Percentiles rank a stretch among this genome's conserved stretches.
These are phyloP conservation scores for Brachionus angularis DNA, from an alignment of 1,140 invertebrate species.

Conservation along the genomic window DNA sequence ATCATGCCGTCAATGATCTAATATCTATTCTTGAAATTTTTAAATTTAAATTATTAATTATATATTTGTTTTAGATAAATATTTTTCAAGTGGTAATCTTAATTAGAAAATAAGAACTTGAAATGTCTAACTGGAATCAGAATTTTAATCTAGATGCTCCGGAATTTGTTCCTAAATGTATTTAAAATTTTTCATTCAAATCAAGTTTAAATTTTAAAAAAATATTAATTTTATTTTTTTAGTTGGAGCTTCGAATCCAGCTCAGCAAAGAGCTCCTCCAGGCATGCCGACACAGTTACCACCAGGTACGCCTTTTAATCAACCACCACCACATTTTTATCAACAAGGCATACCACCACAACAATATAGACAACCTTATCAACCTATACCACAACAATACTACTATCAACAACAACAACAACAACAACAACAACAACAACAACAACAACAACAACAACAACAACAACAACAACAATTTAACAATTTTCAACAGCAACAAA, in stretches of 20 bases:
- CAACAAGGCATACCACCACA: not conserved
- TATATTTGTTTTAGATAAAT: not conserved
- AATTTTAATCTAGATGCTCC: slow-evolving; percentile 43
- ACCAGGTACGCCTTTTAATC: not conserved
- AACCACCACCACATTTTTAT: not conserved
- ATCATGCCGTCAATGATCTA: not conserved
- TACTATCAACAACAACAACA: not conserved
- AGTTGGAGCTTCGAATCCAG: not conserved
- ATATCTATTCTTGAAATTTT: not conserved
- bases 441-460: not conserved
- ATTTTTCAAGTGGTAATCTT: slow-evolving; percentile 18
- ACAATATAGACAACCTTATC: not conserved
- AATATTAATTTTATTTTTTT: not conserved
- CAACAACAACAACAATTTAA: too few species aligned
- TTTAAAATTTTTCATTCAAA: not conserved
- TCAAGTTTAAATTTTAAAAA: too few species aligned
- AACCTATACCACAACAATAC: slow-evolving; percentile 1
- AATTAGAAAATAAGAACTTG: not conserved
- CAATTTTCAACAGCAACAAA: not conserved
- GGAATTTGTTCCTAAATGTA: slow-evolving; percentile 43
- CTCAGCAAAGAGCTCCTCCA: not conserved
- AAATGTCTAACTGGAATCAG: slow-evolving; percentile 34
- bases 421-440: not conserved
- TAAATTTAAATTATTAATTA: not conserved
- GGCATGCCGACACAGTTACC: slow-evolving; percentile 8